Evolutionary conservation across 2,113 vertebrate genomes (phyloP).

Genomic region (Tragelaphus buxtoni): DNA sequence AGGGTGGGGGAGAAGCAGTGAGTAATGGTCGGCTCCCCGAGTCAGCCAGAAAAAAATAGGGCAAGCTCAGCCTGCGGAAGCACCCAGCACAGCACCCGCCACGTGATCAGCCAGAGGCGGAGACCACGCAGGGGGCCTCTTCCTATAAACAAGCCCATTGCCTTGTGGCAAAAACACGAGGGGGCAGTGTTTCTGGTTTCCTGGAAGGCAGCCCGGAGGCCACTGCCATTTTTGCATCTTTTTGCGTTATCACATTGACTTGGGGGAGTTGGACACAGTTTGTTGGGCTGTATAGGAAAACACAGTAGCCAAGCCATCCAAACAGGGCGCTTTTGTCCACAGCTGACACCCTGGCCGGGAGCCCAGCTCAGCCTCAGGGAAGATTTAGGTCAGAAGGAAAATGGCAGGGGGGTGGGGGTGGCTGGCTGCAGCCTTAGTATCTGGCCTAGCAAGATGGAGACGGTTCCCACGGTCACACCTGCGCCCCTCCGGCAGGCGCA

Average conservation of each 20-base stretch:
- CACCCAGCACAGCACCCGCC: not conserved
- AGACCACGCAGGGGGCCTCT: accelerated
- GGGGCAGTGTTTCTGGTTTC: not conserved
- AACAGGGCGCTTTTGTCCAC: conserved; percentile 57
- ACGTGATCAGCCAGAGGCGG: not conserved
- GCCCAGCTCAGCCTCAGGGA: conserved; percentile 34
- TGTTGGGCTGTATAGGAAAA: not conserved
- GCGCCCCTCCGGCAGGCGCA: not conserved
- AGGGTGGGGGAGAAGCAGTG: not conserved
- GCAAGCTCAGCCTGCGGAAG: not conserved
- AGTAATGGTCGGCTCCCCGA: not conserved
- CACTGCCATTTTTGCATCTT: not conserved
- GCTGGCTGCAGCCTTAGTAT: not conserved
- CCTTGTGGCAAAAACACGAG: not conserved
- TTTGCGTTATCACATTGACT: not conserved
- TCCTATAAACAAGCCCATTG: accelerated
- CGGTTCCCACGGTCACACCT: not conserved
- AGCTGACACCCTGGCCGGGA: not conserved
- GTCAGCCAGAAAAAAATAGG: conserved; percentile 27
- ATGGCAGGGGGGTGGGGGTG: not conserved
- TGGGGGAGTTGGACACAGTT: not conserved
- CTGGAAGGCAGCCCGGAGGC: not conserved
- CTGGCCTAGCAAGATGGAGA: not conserved
- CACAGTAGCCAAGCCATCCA: not conserved
- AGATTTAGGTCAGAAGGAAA: conserved; percentile 66